phyloP scores from a whole-genome alignment of 2,888 invertebrate species.

The Ctenicera cuprea region DNA sequence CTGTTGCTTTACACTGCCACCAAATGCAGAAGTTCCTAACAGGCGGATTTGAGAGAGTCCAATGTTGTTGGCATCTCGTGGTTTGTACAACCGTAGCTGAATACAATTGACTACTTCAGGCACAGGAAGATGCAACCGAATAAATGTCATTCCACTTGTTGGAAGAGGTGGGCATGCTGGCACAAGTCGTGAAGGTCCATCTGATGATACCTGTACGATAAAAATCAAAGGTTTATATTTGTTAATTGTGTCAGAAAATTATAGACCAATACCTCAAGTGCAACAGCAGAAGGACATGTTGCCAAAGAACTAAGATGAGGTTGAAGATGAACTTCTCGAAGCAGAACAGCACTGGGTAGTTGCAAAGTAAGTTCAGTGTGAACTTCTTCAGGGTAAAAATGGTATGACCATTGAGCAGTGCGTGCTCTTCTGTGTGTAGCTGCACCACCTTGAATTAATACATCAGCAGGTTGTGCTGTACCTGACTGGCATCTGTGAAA shows the following conservation, averaged over 20 bases:
- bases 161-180: constrained; percentile 91
- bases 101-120: constrained; percentile 92
- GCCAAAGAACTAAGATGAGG: constrained; percentile 90
- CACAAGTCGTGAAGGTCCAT: constrained; percentile 84
- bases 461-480: constrained; percentile 92
- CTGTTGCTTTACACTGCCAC: constrained; percentile 71
- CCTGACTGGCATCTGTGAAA: constrained; percentile 66
- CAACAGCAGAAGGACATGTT: constrained; percentile 92
- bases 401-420: constrained; percentile 96
- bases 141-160: constrained; percentile 91
- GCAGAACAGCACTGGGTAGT: constrained; percentile 90
- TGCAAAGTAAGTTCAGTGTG: constrained; percentile 91
- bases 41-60: constrained; percentile 91
- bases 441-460: constrained; percentile 83
- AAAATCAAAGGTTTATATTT: not conserved
- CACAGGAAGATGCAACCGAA: constrained; percentile 87
- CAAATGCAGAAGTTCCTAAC: constrained; percentile 90
- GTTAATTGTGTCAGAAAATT: not conserved
- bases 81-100: constrained; percentile 84
- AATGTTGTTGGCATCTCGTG: constrained; percentile 91
- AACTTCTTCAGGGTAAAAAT: constrained; percentile 93
- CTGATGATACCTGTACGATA: constrained; percentile 76
- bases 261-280: constrained; percentile 79
- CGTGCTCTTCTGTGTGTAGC: constrained; percentile 90
- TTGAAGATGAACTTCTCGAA: constrained; percentile 91